Conservation (phyloP, 64 coral and sea anemone genomes). For the Pocillopora damicornis region DNA sequence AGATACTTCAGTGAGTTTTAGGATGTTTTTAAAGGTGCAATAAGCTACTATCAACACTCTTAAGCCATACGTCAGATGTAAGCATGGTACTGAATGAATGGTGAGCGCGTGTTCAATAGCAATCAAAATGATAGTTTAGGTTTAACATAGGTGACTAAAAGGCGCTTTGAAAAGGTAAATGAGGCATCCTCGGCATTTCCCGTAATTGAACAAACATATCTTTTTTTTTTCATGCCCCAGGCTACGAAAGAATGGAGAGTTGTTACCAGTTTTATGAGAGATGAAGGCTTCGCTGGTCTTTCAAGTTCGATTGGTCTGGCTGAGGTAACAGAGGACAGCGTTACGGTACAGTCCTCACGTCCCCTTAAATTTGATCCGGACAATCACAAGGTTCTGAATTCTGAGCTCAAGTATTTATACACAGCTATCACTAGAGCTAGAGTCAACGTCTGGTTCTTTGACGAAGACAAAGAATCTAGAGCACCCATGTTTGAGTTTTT, state of each 20-base stretch:
- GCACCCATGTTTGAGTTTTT: constrained; percentile 74
- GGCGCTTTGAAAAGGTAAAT: not conserved
- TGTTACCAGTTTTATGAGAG: constrained; percentile 48
- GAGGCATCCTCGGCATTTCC: too few relatives aligned
- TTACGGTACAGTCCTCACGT: not conserved
- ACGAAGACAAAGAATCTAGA: constrained; percentile 76
- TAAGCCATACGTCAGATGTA: too few relatives aligned
- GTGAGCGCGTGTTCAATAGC: too few relatives aligned
- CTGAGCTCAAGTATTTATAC: constrained; percentile 96
- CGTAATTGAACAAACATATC: not conserved
- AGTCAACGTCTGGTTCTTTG: constrained; percentile 99
- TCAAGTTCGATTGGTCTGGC: constrained; percentile 23
- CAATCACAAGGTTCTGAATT: constrained; percentile 92
- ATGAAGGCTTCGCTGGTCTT: not conserved
- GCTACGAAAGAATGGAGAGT: constrained; percentile 75
- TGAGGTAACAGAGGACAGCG: constrained; percentile 29
- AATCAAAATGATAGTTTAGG: too few relatives aligned
- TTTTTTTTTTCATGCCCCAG: constrained; percentile 16
- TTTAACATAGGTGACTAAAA: not conserved
- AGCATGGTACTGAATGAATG: too few relatives aligned
- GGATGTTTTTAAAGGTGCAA: too few relatives aligned
- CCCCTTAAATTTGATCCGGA: constrained; percentile 78
- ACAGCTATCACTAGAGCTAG: constrained; percentile 92
- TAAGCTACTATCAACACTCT: too few relatives aligned
- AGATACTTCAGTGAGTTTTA: too few relatives aligned